Percentiles rank a stretch among this genome's conserved stretches.
These are phyloP conservation scores for Megastigmus dorsalis DNA, from an alignment of 2,888 invertebrate species.

Conservation along the genomic window DNA sequence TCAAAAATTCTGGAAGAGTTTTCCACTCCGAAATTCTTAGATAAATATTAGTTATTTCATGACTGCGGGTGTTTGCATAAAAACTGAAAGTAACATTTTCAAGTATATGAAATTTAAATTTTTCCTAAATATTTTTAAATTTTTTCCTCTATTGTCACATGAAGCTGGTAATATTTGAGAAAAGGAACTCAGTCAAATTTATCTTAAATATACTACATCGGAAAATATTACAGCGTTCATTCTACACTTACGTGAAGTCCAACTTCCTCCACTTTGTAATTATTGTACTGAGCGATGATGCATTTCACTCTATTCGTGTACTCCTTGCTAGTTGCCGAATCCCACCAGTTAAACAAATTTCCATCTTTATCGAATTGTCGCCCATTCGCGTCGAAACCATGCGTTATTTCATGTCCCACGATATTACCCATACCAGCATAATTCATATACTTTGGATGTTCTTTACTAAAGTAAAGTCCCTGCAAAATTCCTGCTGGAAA, in stretches of 20 bases:
- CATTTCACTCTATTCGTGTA: slow-evolving; percentile 91
- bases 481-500: slow-evolving; percentile 90
- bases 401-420: slow-evolving; percentile 94
- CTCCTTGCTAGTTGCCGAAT: slow-evolving; percentile 85
- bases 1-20: too few relatives aligned
- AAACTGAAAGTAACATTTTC: too few relatives aligned
- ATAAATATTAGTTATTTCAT: too few relatives aligned
- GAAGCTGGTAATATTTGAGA: too few relatives aligned
- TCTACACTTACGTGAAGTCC: slow-evolving; percentile 77
- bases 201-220: background rate
- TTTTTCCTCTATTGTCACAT: too few relatives aligned
- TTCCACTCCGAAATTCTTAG: too few relatives aligned
- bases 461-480: slow-evolving; percentile 92
- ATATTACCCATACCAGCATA: slow-evolving; percentile 94
- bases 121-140: background rate
- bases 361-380: slow-evolving; percentile 94
- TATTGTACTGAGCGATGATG: slow-evolving; percentile 94
- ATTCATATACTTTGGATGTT: slow-evolving; percentile 93
- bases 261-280: slow-evolving; percentile 88
- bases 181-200: too few relatives aligned
- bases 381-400: slow-evolving; percentile 91
- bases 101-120: background rate
- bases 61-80: too few relatives aligned
- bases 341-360: slow-evolving; percentile 97
- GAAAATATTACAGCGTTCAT: slow-evolving; percentile 64